Conservation (phyloP, 2,113 vertebrate species). For the Ptilorrhoa leucosticta region DNA sequence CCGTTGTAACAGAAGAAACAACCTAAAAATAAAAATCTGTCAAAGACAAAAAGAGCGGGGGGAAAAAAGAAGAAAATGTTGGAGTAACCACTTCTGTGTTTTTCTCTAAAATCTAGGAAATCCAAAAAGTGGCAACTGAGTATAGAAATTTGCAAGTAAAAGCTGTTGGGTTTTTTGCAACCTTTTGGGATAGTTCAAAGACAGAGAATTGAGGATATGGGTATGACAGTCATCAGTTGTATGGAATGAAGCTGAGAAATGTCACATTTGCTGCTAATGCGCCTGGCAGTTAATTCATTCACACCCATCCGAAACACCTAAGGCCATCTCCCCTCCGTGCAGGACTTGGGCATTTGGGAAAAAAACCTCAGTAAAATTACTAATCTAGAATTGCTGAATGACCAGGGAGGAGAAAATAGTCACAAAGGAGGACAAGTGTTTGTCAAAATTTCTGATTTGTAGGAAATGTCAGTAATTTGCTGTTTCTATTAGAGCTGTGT, state of each 20-base stretch:
- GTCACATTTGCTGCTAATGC: rapidly evolving
- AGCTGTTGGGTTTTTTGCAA: background rate
- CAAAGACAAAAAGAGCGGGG: background rate
- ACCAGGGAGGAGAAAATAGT: background rate
- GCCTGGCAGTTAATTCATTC: background rate
- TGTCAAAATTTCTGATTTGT: background rate
- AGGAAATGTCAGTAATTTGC: background rate
- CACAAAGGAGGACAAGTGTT: background rate
- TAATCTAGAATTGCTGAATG: background rate
- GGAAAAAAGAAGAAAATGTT: background rate
- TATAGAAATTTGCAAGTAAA: background rate
- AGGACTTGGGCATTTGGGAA: background rate
- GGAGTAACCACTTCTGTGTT: background rate
- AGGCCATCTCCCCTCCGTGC: background rate
- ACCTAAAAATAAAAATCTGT: background rate
- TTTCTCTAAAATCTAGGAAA: background rate
- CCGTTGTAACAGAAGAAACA: background rate
- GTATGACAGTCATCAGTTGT: background rate
- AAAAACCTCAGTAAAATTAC: background rate
- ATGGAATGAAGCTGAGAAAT: background rate
- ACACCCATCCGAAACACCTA: background rate
- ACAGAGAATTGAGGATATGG: background rate
- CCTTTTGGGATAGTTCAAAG: background rate
- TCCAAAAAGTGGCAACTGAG: background rate
- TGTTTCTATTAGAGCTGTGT: background rate